phyloP scores from a whole-genome alignment of 2,113 vertebrate genomes.

The Clarias macrocephalus region DNA sequence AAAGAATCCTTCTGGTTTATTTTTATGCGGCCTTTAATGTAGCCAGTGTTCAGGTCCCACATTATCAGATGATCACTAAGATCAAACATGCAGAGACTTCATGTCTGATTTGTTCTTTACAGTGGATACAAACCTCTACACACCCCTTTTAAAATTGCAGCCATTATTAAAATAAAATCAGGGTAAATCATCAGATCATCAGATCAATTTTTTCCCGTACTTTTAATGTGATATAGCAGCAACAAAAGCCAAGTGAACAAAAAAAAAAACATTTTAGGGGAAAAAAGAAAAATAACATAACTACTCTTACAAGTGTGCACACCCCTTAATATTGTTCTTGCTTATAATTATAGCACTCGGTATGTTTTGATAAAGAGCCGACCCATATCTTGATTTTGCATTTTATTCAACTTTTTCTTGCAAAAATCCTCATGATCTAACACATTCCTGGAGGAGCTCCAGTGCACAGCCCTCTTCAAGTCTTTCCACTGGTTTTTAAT shows the following conservation, averaged over 20 bases:
- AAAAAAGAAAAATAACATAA: neutral
- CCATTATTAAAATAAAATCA: neutral
- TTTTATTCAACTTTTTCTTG: too few relatives aligned
- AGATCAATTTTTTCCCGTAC: neutral
- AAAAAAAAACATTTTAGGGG: neutral
- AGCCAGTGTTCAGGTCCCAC: constrained; percentile 71
- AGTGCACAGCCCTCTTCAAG: neutral
- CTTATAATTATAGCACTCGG: neutral
- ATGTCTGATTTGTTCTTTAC: neutral
- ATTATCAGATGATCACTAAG: constrained; percentile 73
- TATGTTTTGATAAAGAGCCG: neutral
- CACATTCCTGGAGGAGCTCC: neutral
- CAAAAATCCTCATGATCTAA: neutral
- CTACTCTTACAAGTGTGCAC: neutral
- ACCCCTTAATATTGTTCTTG: neutral
- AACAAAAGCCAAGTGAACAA: neutral
- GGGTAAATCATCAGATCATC: neutral
- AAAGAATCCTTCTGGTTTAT: constrained; percentile 60
- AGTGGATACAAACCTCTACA: neutral
- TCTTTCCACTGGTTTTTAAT: neutral
- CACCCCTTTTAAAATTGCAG: neutral
- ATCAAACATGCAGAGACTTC: constrained; percentile 9
- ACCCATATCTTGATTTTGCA: neutral
- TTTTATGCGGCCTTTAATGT: constrained; percentile 68
- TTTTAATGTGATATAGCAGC: neutral